phyloP scores from a whole-genome alignment of 1,140 invertebrate genomes.

The Cylas formicarius region DNA sequence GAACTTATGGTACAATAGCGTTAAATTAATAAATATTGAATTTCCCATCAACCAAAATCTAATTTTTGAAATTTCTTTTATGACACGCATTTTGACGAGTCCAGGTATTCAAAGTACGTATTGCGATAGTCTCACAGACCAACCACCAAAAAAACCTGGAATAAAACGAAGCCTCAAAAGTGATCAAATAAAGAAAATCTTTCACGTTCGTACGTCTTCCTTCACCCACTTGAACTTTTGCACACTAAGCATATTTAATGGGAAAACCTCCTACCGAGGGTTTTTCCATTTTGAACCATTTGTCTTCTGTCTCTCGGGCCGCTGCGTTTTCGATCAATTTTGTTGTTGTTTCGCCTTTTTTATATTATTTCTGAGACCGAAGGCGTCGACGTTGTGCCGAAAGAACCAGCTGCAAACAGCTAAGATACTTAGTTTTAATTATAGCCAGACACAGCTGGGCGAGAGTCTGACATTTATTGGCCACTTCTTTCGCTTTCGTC shows the following conservation, averaged over 20 bases:
- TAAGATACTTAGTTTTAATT: conserved; percentile 37
- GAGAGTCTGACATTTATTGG: conserved; percentile 32
- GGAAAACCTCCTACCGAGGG: conserved; percentile 17
- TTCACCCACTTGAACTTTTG: conserved; percentile 14
- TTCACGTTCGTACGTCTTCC: no score
- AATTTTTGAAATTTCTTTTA: no score
- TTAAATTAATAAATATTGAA: no score
- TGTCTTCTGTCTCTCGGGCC: conserved; percentile 34
- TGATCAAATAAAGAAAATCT: no score
- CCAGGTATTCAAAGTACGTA: no score
- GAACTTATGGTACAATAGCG: no score
- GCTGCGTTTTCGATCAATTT: conserved; percentile 36
- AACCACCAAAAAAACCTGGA: no score
- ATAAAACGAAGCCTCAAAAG: no score
- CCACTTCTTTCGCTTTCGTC: conserved; percentile 26
- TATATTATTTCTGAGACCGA: conserved; percentile 10
- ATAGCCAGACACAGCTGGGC: conserved; percentile 28
- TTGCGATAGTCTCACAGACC: no score
- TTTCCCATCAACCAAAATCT: no score
- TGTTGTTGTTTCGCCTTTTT: conserved; percentile 22
- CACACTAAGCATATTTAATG: conserved; percentile 26
- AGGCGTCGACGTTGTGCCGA: conserved; percentile 15
- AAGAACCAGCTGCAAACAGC: conserved; percentile 16
- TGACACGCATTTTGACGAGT: no score
- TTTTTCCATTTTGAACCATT: conserved; percentile 29